Conservation (phyloP, 2,113 vertebrate genomes). For the Rhagologus leucostigma region DNA sequence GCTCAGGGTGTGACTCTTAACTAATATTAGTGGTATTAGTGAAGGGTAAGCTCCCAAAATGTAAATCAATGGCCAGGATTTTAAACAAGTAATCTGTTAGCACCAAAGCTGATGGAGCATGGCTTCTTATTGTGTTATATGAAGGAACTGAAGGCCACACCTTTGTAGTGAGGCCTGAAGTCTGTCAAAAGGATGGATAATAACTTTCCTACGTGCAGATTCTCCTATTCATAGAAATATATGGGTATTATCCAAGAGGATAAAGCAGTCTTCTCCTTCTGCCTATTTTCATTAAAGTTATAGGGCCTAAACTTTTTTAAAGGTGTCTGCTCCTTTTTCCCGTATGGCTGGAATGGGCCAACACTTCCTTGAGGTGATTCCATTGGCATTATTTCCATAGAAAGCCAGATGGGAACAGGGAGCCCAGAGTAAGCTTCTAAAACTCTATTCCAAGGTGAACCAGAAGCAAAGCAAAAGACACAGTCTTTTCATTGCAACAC, state of each 20-base stretch:
- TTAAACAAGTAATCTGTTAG: not conserved
- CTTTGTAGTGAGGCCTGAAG: not conserved
- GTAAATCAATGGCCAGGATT: not conserved
- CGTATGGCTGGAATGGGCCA: not conserved
- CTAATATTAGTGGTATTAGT: not conserved
- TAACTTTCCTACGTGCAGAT: not conserved
- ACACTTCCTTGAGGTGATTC: not conserved
- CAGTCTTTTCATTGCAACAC: not conserved
- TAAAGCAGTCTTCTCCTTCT: not conserved
- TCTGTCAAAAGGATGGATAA: not conserved
- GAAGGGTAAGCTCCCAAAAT: not conserved
- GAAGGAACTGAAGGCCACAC: not conserved
- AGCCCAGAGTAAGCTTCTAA: not conserved
- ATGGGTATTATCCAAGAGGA: not conserved
- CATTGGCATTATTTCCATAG: not conserved
- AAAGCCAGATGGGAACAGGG: not conserved
- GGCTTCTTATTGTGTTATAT: fast-evolving
- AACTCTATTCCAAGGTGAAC: not conserved
- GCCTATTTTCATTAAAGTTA: not conserved
- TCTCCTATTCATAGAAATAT: not conserved
- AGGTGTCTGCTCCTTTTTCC: not conserved
- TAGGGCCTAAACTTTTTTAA: not conserved
- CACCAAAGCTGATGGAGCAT: not conserved
- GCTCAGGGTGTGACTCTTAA: not conserved
- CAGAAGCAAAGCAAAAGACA: not conserved